These are phyloP conservation scores for Bambusicola thoracicus DNA, from an alignment of 2,113 vertebrate genomes.

Conservation along the genomic window DNA sequence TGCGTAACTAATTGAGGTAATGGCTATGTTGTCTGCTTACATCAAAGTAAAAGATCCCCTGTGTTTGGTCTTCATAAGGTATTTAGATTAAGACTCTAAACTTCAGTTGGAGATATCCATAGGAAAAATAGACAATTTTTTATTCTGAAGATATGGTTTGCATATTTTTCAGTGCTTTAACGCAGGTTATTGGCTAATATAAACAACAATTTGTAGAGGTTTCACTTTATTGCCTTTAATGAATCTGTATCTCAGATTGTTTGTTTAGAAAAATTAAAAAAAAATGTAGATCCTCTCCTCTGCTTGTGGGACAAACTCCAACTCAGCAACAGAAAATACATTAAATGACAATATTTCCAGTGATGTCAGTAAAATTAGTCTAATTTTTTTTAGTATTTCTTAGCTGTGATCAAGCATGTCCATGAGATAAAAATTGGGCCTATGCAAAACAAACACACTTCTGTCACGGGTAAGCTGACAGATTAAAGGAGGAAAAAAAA, in stretches of 20 bases:
- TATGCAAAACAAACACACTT: too few species aligned
- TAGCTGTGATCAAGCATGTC: background rate
- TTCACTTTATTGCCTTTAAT: background rate
- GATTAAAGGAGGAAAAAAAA: background rate
- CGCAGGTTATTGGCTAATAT: rapidly evolving
- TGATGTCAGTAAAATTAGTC: background rate
- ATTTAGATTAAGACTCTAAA: background rate
- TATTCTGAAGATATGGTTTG: rapidly evolving
- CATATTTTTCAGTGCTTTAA: background rate
- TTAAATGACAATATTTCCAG: background rate
- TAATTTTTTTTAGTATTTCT: background rate
- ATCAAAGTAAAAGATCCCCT: background rate
- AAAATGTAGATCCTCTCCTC: background rate
- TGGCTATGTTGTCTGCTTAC: background rate
- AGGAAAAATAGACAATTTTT: rapidly evolving
- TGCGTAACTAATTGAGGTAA: background rate
- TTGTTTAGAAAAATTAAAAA: background rate
- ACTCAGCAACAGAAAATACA: background rate
- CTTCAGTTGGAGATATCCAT: background rate
- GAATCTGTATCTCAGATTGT: background rate
- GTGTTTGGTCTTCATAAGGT: background rate
- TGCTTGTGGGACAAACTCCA: background rate
- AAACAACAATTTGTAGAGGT: background rate
- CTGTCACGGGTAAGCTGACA: background rate
- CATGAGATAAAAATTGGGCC: background rate